Percentiles rank a stretch among this genome's conserved stretches.
phyloP scores from a whole-genome alignment of 1,140 invertebrate genomes.

The Chymomyza costata region DNA sequence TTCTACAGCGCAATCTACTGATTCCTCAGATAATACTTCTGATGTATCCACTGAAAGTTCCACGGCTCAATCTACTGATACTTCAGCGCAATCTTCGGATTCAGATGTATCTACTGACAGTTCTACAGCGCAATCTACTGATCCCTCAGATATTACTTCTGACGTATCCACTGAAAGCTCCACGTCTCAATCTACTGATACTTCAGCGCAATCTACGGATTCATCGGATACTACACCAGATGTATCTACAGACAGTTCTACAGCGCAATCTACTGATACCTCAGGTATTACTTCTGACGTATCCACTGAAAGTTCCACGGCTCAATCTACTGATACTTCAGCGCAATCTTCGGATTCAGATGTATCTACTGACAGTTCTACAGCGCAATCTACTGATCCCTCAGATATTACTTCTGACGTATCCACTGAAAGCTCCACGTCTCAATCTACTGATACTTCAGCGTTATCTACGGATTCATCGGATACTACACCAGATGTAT shows the following conservation, averaged over 20 bases:
- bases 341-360: background rate
- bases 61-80: background rate
- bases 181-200: no score
- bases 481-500: background rate
- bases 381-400: background rate
- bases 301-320: constrained; percentile 1
- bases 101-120: constrained; percentile 1
- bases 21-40: background rate
- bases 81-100: constrained; percentile 1
- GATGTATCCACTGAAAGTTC: background rate
- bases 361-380: constrained; percentile 5
- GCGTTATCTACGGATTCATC: constrained; percentile 6
- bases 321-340: constrained; percentile 2
- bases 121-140: background rate
- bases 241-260: constrained; percentile 4
- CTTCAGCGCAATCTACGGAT: background rate
- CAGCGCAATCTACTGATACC: background rate
- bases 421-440: background rate
- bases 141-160: background rate
- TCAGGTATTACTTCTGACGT: background rate
- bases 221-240: background rate
- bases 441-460: background rate
- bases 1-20: background rate
- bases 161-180: constrained; percentile 5
- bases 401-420: background rate